phyloP scores from a whole-genome alignment of 1,140 invertebrate species.

The Lerema accius region DNA sequence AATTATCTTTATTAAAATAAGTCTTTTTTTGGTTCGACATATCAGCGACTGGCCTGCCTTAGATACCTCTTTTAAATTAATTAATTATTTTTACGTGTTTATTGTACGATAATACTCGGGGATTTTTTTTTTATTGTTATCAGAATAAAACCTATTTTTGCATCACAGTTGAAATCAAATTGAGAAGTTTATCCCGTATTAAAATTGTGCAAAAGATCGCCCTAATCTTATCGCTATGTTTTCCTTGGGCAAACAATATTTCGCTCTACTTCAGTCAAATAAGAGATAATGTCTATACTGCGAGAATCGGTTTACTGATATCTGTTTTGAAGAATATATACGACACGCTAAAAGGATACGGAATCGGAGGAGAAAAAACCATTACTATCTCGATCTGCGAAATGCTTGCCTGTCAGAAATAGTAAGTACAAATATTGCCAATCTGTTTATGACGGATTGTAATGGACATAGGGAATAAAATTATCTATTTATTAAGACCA shows the following conservation, averaged over 20 bases:
- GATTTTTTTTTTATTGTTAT: too few relatives aligned
- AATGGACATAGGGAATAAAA: too few relatives aligned
- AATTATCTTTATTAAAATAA: too few relatives aligned
- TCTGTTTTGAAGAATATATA: conserved; percentile 44
- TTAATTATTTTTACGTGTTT: too few relatives aligned
- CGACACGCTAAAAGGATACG: conserved; percentile 41
- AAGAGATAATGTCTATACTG: background rate
- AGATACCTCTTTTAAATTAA: too few relatives aligned
- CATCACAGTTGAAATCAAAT: background rate
- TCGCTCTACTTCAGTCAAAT: background rate
- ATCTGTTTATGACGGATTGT: too few relatives aligned
- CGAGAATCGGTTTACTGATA: conserved; percentile 18
- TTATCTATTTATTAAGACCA: too few relatives aligned
- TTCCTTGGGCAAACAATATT: background rate
- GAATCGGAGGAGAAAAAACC: conserved; percentile 40
- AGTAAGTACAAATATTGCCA: too few relatives aligned
- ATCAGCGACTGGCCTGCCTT: too few relatives aligned
- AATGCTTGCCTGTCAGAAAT: conserved; percentile 21
- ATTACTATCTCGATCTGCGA: conserved; percentile 18
- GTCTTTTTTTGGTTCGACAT: too few relatives aligned
- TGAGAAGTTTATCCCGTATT: background rate
- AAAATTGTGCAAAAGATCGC: background rate
- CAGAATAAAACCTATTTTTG: too few relatives aligned
- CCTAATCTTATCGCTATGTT: background rate
- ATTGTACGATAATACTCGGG: too few relatives aligned